Percentiles rank a stretch among this genome's conserved stretches.
Evolutionary conservation across 2,888 invertebrate species (phyloP).

Genomic region (Latrodectus hesperus): DNA sequence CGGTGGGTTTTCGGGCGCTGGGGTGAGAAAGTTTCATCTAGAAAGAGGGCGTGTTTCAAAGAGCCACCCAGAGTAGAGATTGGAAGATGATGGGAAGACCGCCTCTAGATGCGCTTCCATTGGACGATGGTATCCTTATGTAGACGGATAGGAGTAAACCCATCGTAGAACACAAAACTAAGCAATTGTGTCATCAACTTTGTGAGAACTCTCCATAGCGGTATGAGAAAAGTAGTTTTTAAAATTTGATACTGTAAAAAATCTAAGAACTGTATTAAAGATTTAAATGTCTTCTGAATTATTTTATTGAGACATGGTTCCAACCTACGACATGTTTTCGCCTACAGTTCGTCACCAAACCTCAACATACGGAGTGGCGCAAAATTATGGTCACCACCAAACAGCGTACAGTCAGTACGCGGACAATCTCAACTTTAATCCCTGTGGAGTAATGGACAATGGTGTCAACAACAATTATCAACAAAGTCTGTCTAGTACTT

Average conservation of each 20-base stretch:
- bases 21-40: too few relatives aligned
- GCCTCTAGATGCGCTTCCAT: background rate
- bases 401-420: slow-evolving; percentile 25
- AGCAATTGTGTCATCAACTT: too few relatives aligned
- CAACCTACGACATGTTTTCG: slow-evolving; percentile 41
- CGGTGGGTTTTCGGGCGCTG: too few relatives aligned
- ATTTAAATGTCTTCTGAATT: too few relatives aligned
- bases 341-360: slow-evolving; percentile 21
- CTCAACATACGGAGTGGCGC: slow-evolving; percentile 28
- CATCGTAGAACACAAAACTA: too few relatives aligned
- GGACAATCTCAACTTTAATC: slow-evolving; percentile 22
- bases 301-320: slow-evolving; percentile 25
- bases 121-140: background rate
- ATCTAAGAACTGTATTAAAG: too few relatives aligned
- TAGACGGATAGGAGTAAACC: background rate
- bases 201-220: too few relatives aligned
- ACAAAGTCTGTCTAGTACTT: slow-evolving; percentile 27
- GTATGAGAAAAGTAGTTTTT: too few relatives aligned
- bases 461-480: slow-evolving; percentile 16
- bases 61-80: too few relatives aligned
- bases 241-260: too few relatives aligned
- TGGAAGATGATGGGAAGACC: too few relatives aligned
- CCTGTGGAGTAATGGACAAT: background rate
- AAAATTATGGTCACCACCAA: slow-evolving; percentile 32
- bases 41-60: too few relatives aligned